phyloP scores from a whole-genome alignment of 2,888 invertebrate genomes.

The Seladonia tumulorum region DNA sequence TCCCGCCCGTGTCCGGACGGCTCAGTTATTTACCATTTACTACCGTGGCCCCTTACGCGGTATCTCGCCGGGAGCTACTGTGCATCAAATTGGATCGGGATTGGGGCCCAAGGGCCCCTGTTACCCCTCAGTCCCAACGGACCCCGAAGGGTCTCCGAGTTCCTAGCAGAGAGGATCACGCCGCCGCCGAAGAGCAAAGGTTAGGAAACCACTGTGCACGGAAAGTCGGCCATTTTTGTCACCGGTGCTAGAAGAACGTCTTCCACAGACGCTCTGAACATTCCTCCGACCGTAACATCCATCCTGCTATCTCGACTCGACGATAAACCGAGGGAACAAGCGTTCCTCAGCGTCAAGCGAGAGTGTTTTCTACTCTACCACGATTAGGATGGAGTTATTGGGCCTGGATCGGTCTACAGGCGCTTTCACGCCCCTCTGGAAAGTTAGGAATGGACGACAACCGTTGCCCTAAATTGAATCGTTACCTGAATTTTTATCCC shows the following conservation, averaged over 20 bases:
- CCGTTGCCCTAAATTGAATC: neutral
- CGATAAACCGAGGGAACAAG: conserved; percentile 25
- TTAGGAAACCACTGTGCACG: conserved; percentile 16
- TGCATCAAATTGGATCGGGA: conserved; percentile 81
- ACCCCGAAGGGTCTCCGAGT: conserved; percentile 7
- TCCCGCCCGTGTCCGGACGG: conserved; percentile 70
- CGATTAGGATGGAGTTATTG: conserved; percentile 16
- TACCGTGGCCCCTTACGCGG: conserved; percentile 63
- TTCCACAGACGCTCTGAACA: neutral
- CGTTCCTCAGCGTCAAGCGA: conserved; percentile 11
- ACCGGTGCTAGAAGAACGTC: neutral
- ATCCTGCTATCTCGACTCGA: conserved; percentile 1
- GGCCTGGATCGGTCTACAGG: neutral
- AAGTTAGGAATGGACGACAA: neutral
- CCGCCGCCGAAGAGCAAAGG: conserved; percentile 35
- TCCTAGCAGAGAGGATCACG: conserved; percentile 24
- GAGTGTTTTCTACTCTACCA: neutral
- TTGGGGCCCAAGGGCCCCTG: conserved; percentile 54
- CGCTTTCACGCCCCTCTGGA: conserved; percentile 4
- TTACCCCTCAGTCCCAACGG: neutral
- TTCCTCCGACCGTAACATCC: conserved; percentile 17
- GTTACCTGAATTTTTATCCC: neutral
- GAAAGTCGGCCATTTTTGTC: conserved; percentile 7
- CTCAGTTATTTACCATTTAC: conserved; percentile 80
- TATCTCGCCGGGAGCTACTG: conserved; percentile 76